Evolutionary conservation across 2,113 vertebrate genomes (phyloP).

Genomic region (Cygnus buccinator): DNA sequence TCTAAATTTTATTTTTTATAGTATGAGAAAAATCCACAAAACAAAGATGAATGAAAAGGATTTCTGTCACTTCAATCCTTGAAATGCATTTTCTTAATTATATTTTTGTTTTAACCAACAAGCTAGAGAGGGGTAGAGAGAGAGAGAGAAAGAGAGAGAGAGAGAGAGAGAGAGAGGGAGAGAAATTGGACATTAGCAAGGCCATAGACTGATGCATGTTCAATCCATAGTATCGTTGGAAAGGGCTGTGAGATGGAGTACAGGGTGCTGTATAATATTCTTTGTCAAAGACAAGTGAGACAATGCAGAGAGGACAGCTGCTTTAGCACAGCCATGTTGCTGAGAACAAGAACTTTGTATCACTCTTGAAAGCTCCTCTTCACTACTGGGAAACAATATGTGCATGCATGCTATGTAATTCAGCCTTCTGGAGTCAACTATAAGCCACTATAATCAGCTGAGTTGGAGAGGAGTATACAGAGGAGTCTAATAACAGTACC

Average conservation of each 20-base stretch:
- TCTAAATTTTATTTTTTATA: neutral
- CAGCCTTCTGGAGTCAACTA: neutral
- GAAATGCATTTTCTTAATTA: neutral
- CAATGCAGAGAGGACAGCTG: neutral
- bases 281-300: neutral
- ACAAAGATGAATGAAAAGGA: neutral
- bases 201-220: neutral
- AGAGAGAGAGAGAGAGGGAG: no score
- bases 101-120: neutral
- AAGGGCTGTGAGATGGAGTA: neutral
- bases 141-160: no score
- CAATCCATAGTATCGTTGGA: neutral
- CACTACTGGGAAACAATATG: neutral
- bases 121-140: no score
- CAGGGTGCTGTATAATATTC: neutral
- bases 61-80: neutral
- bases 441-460: accelerated
- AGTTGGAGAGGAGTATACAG: neutral
- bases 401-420: neutral
- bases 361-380: neutral
- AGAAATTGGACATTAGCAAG: no score
- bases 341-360: neutral
- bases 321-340: neutral
- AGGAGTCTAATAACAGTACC: neutral
- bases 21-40: neutral